Conservation (phyloP, 35 echinoderm and acorn worm species). For the Apostichopus japonicus region DNA sequence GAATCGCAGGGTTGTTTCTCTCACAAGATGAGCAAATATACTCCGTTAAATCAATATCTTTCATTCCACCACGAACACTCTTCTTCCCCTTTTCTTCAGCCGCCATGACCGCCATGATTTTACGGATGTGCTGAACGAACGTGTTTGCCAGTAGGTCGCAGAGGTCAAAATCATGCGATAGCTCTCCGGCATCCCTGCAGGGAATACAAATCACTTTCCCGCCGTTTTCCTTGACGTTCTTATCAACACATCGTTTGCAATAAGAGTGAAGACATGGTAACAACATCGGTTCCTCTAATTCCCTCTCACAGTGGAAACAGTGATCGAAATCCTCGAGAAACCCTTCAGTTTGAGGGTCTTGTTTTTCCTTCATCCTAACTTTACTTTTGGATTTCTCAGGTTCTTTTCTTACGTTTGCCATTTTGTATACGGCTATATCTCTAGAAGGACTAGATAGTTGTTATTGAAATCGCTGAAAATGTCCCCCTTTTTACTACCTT, state of each 20-base stretch:
- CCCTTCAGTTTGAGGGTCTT: conserved; percentile 19
- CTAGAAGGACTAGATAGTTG: too few relatives aligned
- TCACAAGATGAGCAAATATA: conserved; percentile 73
- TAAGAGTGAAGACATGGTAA: conserved; percentile 82
- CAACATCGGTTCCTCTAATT: conserved; percentile 66
- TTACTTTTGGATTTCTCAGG: conserved; percentile 1
- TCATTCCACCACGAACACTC: conserved; percentile 14
- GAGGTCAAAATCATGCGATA: conserved; percentile 3
- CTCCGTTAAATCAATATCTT: conserved; percentile 31
- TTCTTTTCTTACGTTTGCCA: conserved; percentile 27
- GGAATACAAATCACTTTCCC: conserved; percentile 51
- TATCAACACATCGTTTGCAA: conserved; percentile 77
- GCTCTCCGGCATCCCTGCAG: conserved; percentile 51
- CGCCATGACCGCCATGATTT: conserved; percentile 43
- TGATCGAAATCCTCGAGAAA: conserved; percentile 59
- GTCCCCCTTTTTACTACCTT: too few relatives aligned
- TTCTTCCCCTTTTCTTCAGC: conserved; percentile 24
- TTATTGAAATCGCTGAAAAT: too few relatives aligned
- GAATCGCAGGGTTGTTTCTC: conserved; percentile 56
- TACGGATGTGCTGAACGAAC: conserved; percentile 60
- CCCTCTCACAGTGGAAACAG: conserved; percentile 62
- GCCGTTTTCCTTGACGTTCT: conserved; percentile 57
- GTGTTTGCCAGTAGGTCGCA: conserved; percentile 60
- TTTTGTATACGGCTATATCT: background rate
- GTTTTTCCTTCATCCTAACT: background rate